Base-by-base conservation (phyloP, 2,888 invertebrate genomes). In the Dorcus hopei region DNA sequence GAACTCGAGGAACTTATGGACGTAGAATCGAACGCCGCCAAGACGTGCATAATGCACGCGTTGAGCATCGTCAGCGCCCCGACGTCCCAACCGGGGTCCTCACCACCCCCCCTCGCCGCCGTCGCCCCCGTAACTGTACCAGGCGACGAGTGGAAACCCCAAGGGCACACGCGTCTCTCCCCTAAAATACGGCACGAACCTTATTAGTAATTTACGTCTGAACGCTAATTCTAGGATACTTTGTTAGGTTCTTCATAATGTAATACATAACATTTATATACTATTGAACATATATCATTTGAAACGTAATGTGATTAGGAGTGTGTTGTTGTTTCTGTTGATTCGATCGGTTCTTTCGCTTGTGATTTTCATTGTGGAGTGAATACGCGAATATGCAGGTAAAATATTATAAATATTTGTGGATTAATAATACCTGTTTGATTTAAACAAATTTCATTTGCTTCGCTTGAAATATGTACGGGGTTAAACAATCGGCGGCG, bases 21-120 rank as follows among this genome's bases (percentile, higher is more conserved):
- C 69, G 79, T 81, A 49, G 80, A 81, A 65, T 72, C 80, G 58
- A 33, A 33, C 26, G 72, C 74, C 38, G 76, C 80, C 52, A 80
- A 81, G 67, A 79, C 81, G 45, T 82, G 82, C 71, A 83, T 82
- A 67, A 79, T 82, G 76, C 82, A 81, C 69, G 80, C 83, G 23
- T 74, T 83, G 64, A 81, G 80, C 70, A 81, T 83, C 70, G 82
- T 82, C 63, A 82, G 82, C 74, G 65, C 76, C 33, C 76, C 77
- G 11, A 67, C 76, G 41, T 67, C 76, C 45, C 70, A 72, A 43
- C 72, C 71, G 58, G 71, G 72, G 23, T 69, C 73, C 4, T 73
- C 76, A 54, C 77, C 78, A 58, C 77, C 77, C 49, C 75, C 77
- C 11, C 70, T 76, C 11, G 77, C 77, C 26, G 72, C 74, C 33